Evolutionary conservation across 2,888 invertebrate species (phyloP), one percentile per base, ranked within the genome.

Genomic region (Tachina fera): DNA sequence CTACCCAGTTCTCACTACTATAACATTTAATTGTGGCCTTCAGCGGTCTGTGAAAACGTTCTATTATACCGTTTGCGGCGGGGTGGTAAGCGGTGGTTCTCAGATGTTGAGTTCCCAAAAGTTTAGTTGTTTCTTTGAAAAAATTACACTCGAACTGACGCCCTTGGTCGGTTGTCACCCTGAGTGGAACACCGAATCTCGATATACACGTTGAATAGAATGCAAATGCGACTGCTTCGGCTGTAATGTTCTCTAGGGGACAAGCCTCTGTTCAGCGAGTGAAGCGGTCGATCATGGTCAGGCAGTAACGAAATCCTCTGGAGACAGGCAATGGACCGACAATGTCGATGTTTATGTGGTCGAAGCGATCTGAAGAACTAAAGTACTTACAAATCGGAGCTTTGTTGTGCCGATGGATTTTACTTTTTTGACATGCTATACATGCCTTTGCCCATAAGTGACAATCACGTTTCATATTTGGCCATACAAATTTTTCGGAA

Each of bases 401-500:
- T 58, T 16, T 76, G 16, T 76, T 76, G 43, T 65, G 63, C 8
- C 65, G 51, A n/a, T 82, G 58, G 14, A 76, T 67, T 39, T 81
- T 83, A 45, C 19, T 70, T 31, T 51, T 53, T n/a, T 86, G 79
- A n/a, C 78, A 79, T 16, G 47, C 47, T 41, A 70, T 45, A 5
- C 70, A 82, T 5, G 45, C 63, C 2, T 58, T 61, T 51, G 68
- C 45, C 19, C 49, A 67, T 1, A 56, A 9, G 1, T 71, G 14
- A 3, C 65, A 72, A 19, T 77, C 61, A 19, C 41, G 72, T 10
- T 60, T 63, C 67, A 83, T 83, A 19, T 39, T 16, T 16, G 75
- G 86, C 83, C 83, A 86, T 1, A 82, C 61, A 19, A 77, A 86
- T 45, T 74, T 74, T 41, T 83, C 78, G 14, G 77, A 2, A 10